Evolutionary conservation across 2,888 invertebrate species (phyloP), one percentile per base, ranked within the genome.

Genomic region (Lithophane semibrunnea): DNA sequence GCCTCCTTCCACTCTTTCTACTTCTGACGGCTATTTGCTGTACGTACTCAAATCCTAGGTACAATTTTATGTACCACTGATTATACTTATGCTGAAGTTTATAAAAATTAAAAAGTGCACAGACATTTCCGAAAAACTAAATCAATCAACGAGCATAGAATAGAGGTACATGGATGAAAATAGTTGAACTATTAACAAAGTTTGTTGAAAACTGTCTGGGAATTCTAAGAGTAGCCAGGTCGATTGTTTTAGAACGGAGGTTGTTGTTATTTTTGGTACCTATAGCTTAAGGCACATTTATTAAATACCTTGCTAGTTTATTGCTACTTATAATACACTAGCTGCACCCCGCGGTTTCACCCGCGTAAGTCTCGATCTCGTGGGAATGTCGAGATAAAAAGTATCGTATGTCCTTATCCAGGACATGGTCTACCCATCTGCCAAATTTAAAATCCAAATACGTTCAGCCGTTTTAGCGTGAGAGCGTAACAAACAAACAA

Each of bases 151-250:
- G 24, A 58, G 58, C 13, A 24, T 54, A n/a, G 3, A 54, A 54
- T 10, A 58, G 5, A 13, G 13, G 5, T n/a, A 24, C 10, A 56
- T 56, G 58, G 12, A 63, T 37, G 24, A 4, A 77, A 67, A 60
- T 13, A 47, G 24, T 80, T 44, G 12, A 74, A 61, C 60, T 49
- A 67, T 29, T 9, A 24, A 44, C 56, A 42, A 56, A 56, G 29
- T 68, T 75, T 54, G 16, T 18, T 80, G 10, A 42, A 29, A 52
- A 29, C 12, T 2, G 29, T 56, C 29, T 37, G 47, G 10, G 4
- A 5, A n/a, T 61, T 29, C 13, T 67, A 65, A 73, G 56, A 73
- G 49, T 69, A 78, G 21, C n/a, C 16, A 54, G 61, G 16, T 68
- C 29, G 29, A 79, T 44, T 18, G 29, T n/a, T 42, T 24, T 44